Percentiles rank a stretch among this genome's conserved stretches.
These are phyloP conservation scores for Apotomis betuletana DNA, from an alignment of 2,888 invertebrate genomes.

Conservation along the genomic window DNA sequence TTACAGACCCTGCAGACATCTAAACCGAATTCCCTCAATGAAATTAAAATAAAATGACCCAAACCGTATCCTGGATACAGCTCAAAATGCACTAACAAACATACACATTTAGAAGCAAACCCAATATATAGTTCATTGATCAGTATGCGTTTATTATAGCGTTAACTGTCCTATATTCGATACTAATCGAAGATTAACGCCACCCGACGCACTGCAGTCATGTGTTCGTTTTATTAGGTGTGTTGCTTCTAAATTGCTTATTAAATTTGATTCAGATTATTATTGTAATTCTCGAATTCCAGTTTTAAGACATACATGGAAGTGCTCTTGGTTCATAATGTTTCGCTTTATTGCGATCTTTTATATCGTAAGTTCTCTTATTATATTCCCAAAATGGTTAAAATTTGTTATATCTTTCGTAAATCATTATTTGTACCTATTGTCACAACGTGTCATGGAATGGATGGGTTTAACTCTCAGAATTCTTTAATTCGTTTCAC, in stretches of 20 bases:
- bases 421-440: no score
- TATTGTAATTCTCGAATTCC: conserved; percentile 2
- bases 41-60: background rate
- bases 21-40: background rate
- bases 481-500: no score
- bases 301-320: background rate
- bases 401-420: no score
- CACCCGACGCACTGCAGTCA: conserved; percentile 15
- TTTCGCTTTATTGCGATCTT: background rate
- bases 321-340: background rate
- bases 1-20: background rate
- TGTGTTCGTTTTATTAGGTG: conserved; percentile 33
- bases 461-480: no score
- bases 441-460: no score
- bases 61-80: background rate
- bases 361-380: background rate
- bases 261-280: conserved; percentile 14
- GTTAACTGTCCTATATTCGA: conserved; percentile 30
- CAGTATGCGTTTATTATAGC: conserved; percentile 31
- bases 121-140: background rate
- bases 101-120: background rate
- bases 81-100: background rate
- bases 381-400: no score
- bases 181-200: conserved; percentile 29
- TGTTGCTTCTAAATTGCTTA: conserved; percentile 37